phyloP scores from a whole-genome alignment of 2,797 vertebrate genomes.

The Gastrophryne carolinensis region DNA sequence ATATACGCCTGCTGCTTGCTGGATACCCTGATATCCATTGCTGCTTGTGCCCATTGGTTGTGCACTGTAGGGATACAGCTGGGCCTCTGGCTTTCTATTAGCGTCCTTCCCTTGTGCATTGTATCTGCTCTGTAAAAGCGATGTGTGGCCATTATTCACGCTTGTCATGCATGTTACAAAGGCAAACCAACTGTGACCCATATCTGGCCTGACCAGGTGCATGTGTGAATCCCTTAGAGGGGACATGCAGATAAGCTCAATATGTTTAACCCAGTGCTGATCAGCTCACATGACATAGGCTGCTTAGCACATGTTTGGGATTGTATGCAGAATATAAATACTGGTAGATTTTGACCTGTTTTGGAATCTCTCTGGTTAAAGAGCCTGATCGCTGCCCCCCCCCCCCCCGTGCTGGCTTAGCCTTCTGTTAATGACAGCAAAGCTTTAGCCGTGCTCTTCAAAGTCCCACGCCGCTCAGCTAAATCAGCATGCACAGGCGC shows the following conservation, averaged over 20 bases:
- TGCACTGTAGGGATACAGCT: slow-evolving; percentile 25
- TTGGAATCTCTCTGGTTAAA: no score
- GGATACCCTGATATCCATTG: slow-evolving; percentile 4
- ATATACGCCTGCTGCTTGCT: background rate
- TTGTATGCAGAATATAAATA: no score
- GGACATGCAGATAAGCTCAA: background rate
- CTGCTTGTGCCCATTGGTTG: background rate
- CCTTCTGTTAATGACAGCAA: no score
- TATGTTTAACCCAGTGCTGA: background rate
- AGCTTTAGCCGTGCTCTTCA: no score
- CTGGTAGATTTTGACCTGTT: no score
- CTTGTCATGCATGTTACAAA: background rate
- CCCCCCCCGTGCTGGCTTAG: no score
- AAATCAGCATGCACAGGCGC: no score
- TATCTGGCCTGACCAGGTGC: background rate
- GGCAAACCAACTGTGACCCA: background rate
- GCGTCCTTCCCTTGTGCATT: slow-evolving; percentile 13
- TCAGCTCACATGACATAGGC: no score
- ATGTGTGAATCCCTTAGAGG: background rate
- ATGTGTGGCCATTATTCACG: slow-evolving; percentile 24
- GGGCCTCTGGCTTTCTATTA: slow-evolving; percentile 29
- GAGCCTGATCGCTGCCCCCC: no score
- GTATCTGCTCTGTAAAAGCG: background rate
- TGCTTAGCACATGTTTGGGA: no score
- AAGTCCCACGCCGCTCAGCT: no score